Evolutionary conservation across 2,113 vertebrate genomes (phyloP), one percentile per base, ranked within the genome.

Genomic region (Sinocyclocheilus maitianheensis): DNA sequence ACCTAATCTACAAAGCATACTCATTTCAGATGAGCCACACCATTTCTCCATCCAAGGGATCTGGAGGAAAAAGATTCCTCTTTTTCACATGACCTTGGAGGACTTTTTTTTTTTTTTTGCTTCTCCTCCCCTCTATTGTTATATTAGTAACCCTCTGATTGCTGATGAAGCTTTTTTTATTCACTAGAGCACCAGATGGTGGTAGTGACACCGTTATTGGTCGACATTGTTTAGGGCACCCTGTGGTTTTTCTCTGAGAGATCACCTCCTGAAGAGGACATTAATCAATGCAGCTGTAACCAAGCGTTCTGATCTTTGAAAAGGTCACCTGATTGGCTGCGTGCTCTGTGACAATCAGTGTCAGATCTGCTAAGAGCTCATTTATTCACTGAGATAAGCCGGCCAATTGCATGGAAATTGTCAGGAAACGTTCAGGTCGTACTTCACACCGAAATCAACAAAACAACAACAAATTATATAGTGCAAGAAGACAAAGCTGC

Each of bases 1-100:
- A 46, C 55, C 62, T 87, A 87, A 87, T 85, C 85, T 87, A 77
- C 82, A 88, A 86, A 86, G 81, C 81, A 69, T 62, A 62, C 55
- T 75, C 84, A 84, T 89, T 89, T 82, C 53, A 22, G 12, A 79
- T 75, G 67, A 86, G 55, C 84, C 37, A 9, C 3, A 26, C 51
- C 5, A 0, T 69, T 40, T 55, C 75, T 74, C 67, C 37, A 62
- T 60, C 63, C 77, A 60, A 55, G 63, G 51, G 85, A 65, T 69
- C 46, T 7, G 2, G 26, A 67, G 46, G 71, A 37, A 72, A 72
- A n/a, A 10, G 18, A 43, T 58, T 74, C 10, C 34, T 72, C 75
- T 22, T n/a, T 84, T 10, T 16, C 40, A 20, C 13, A 58, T 65
- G 78, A 85, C 88, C 82, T 89, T 87, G 79, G 20, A 87, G 18